Base-by-base conservation (phyloP, 2,888 invertebrate species). In the Caenorhabditis panamensis region DNA sequence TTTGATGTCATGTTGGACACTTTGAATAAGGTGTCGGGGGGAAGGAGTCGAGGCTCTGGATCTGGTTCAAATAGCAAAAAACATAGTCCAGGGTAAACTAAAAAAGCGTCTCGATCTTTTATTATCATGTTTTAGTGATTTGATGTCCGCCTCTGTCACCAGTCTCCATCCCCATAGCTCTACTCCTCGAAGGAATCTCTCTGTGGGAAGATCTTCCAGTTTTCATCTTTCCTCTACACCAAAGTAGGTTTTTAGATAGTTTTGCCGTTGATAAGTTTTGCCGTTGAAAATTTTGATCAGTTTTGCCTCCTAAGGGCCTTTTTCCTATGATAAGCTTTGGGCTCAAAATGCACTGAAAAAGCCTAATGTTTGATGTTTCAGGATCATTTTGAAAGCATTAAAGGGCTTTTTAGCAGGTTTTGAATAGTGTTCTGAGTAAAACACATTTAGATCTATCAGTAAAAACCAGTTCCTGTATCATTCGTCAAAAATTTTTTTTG, bases 1-100 rank as follows among this genome's bases (percentile, higher is more conserved):
- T 76, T 79, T 28, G 81, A 84, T 63, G 76, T 76, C 11, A 84
- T 84, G 84, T 51, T 84, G 26, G 84, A 84, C 63, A 67, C 72
- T 66, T 51, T 84, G 49, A 79, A 83, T 49, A 63, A 59, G 24
- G 82, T 77, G 4, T 64, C 67, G 47, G 71, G 79, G 16, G 44
- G 75, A 53, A 67, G n/a, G n/a, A n/a, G n/a, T n/a, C n/a, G n/a
- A n/a, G n/a, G n/a, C n/a, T n/a, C n/a, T n/a, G n/a, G n/a, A n/a
- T n/a, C n/a, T n/a, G n/a, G 47, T 44, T 31, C 49, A 16, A 36
- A 20, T 11, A 51, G 31, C 5, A 72, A 79, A 36, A 47, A 68
- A 20, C 4, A 28, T 49, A 47, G 16, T 37, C 68, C 68, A 31
- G 63, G 76, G 68, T 64, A 18, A 6, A 37, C 11, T 13, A 75